Evolutionary conservation across 2,888 invertebrate species (phyloP), one percentile per base, ranked within the genome.

Genomic region (Amaurobius ferox): DNA sequence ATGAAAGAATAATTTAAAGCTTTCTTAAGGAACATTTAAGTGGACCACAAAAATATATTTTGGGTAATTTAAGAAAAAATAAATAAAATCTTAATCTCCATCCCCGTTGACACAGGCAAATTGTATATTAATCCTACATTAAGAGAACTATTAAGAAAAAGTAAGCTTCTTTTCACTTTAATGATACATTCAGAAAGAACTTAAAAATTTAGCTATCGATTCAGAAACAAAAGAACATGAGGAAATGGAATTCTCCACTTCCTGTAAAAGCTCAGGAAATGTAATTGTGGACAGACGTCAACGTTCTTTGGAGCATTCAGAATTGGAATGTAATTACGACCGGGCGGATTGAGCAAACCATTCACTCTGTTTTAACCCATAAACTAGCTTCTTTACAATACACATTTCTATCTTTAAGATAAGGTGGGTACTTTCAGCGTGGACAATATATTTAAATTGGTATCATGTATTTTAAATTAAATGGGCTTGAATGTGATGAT

Each of bases 241-340:
- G 68, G 62, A 71, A 79, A 62, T 71, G 39, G 62, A 40, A 44
- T 62, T 61, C 26, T 32, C n/a, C n/a, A 13, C 32, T 39, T 39
- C 68, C 55, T 32, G 30, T 79, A 71, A 79, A 71, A 44, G 70
- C 40, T 30, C 61, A 62, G 40, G 62, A 61, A 79, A 70, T 79
- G 79, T 79, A 79, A 79, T 79, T 79, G 79, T 62, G 40, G 70
- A 79, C 79, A 79, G 79, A 55, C 70, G 68, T 79, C 70, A 79
- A 70, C 44, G 78, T 35, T 79, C 62, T 79, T 61, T 61, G 39
- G 64, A 30, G 68, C 62, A 61, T 76, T 30, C 23, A 23, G 29
- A 19, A 55, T 19, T 39, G 44, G n/a, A 35, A 40, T 32, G 79
- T 79, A 79, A 79, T 79, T 79, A 79, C 70, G 78, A 70, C 70